Base-by-base conservation (phyloP, 2,113 vertebrate genomes). In the Xiphophorus maculatus region DNA sequence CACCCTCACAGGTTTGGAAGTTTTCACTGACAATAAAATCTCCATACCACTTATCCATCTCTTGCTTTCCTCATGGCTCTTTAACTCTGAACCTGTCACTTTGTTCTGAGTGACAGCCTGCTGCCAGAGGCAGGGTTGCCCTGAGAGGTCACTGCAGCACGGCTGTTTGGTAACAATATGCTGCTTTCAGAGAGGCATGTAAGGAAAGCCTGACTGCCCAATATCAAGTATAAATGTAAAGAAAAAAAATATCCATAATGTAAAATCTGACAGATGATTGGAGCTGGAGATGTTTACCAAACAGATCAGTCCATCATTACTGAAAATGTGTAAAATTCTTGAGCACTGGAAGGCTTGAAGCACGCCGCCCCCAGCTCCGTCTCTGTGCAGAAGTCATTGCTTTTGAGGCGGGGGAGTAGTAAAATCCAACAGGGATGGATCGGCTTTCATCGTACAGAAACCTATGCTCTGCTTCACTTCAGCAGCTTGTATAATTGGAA, bases 401-500 rank as follows among this genome's bases (percentile, higher is more conserved):
- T 88, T 78, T 69, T 35, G 40, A 79, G 82, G 74, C 71, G 60
- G 63, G 7, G 72, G 63, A 74, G 73, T 54, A 73, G 83, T 77
- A 76, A 74, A 81, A 91, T 89, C 87, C 81, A 92, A 92, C 91
- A 91, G 76, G 87, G 78, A 83, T 82, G 72, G 89, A 90, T 85
- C 77, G 69, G 80, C 91, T 90, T 90, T 89, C 88, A 84, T 89
- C 61, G 83, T 76, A 87, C 80, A 90, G 82, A 93, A 90, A 89
- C 82, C 76, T 83, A 92, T 77, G 90, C 89, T 90, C 91, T 87
- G 92, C 92, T 91, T 94, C 94, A 93, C 94, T 94, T 86, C 93
- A 93, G 87, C 88, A 87, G 78, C 84, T 93, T 86, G 88, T 89
- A 94, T 95, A 95, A 95, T 95, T 94, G 94, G 91, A 94, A 94